Evolutionary conservation across 23 tunicate species (phyloP).

Genomic region (Halocynthia aurantium): DNA sequence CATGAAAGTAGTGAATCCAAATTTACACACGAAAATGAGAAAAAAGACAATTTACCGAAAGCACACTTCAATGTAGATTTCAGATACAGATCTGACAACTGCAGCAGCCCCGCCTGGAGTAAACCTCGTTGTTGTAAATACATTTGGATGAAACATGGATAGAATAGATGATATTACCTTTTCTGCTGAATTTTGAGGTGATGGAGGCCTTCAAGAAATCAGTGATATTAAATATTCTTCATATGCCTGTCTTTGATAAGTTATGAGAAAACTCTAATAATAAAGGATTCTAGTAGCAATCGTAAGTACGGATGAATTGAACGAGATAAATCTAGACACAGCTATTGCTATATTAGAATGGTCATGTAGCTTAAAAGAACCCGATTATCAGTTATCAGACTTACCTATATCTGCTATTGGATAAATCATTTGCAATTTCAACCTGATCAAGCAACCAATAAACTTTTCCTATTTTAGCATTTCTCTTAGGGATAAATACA

Average conservation of each 20-base stretch:
- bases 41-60: constrained; percentile 33
- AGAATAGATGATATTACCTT: constrained; percentile 28
- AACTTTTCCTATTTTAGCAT: constrained; percentile 18
- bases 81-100: constrained; percentile 30
- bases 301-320: no score
- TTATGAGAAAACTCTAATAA: no score
- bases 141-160: constrained; percentile 45
- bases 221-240: background rate
- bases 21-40: background rate
- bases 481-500: constrained; percentile 24
- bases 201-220: constrained; percentile 20
- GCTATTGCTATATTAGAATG: background rate
- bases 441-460: constrained; percentile 30
- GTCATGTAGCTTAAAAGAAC: no score
- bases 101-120: constrained; percentile 57
- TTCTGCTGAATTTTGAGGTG: constrained; percentile 21
- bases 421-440: no score
- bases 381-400: no score
- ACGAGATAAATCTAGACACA: no score
- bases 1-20: background rate
- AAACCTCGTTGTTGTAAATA: constrained; percentile 46
- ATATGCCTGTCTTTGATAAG: background rate
- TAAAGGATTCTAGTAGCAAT: no score
- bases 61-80: constrained; percentile 27
- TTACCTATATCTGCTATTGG: no score